phyloP scores from a whole-genome alignment of 2,888 invertebrate genomes.

The Pachydiplax longipennis region DNA sequence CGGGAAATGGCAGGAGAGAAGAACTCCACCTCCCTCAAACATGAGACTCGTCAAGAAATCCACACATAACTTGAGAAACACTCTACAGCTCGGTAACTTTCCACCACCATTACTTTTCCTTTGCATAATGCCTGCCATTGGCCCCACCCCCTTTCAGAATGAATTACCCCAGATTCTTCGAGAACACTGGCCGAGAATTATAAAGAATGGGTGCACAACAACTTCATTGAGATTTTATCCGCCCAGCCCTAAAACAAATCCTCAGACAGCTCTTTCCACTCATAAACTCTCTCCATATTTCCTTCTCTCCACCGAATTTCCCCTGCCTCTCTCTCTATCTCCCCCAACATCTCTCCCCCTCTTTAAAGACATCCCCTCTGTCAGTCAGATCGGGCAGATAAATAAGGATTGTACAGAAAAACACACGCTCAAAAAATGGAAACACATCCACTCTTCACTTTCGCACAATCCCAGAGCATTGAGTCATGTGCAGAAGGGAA shows the following conservation, averaged over 20 bases:
- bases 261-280: not conserved
- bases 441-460: constrained; percentile 30
- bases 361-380: not conserved
- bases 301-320: not conserved
- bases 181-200: not conserved
- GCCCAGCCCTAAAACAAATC: not conserved
- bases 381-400: constrained; percentile 33
- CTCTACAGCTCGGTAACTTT: constrained; percentile 27
- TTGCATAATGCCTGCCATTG: not conserved
- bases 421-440: constrained; percentile 26
- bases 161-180: not conserved
- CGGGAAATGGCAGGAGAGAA: constrained; percentile 6
- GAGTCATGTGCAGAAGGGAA: constrained; percentile 42
- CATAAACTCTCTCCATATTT: not conserved
- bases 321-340: not conserved
- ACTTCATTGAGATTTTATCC: constrained; percentile 1
- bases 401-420: constrained; percentile 39
- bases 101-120: constrained; percentile 27
- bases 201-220: not conserved
- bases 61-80: not conserved
- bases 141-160: not conserved
- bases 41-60: not conserved
- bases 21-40: not conserved
- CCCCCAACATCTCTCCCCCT: not conserved
- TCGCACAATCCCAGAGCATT: constrained; percentile 24